Evolutionary conservation across 2,113 vertebrate genomes (phyloP).

Genomic region (Petromus typicus): DNA sequence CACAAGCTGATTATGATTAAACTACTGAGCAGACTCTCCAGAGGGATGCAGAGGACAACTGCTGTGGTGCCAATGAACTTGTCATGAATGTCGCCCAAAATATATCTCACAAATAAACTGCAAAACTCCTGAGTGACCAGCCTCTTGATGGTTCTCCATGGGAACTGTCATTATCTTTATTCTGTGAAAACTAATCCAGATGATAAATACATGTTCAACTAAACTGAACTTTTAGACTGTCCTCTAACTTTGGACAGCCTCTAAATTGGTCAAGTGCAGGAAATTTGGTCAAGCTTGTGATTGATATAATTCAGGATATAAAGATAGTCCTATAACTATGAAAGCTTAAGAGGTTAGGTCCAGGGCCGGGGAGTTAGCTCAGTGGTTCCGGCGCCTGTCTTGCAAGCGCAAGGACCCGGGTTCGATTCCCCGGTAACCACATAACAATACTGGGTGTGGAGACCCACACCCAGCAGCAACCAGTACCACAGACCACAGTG

Average conservation of each 20-base stretch:
- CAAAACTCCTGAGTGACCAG: not conserved
- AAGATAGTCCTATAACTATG: not conserved
- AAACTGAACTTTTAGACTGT: not conserved
- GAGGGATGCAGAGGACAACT: not conserved
- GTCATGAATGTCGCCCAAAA: not conserved
- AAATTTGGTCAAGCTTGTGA: not conserved
- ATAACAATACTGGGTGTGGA: no score
- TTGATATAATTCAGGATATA: not conserved
- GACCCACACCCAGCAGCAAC: no score
- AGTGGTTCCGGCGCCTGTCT: no score
- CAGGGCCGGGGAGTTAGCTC: no score
- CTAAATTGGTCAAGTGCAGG: not conserved
- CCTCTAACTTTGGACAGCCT: not conserved
- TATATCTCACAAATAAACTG: not conserved
- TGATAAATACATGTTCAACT: not conserved
- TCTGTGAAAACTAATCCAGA: not conserved
- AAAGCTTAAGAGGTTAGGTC: not conserved
- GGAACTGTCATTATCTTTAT: not conserved
- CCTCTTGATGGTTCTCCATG: not conserved
- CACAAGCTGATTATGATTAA: not conserved
- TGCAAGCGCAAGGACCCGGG: no score
- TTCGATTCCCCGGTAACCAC: no score
- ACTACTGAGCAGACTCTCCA: not conserved
- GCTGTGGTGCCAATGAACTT: not conserved
- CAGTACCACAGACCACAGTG: no score